A percentile compares a stretch with the other conserved stretches of the same genome.
Conservation (phyloP, 1,140 invertebrate species). For the Drosophila leontia region DNA sequence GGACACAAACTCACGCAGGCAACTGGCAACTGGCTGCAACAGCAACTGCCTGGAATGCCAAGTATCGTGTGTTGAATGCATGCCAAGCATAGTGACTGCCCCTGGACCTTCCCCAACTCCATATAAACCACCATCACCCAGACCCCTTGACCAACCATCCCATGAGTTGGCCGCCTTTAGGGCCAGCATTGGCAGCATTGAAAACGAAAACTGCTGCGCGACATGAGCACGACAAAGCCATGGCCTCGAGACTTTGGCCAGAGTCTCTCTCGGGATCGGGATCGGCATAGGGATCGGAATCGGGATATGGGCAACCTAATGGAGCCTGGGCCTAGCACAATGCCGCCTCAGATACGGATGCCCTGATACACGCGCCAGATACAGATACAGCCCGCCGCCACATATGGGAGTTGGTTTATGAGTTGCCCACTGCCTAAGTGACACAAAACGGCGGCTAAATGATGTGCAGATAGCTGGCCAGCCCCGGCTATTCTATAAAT, state of each 20-base stretch:
- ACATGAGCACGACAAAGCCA: constrained; percentile 79
- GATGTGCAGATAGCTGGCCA: constrained; percentile 72
- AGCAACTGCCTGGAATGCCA: constrained; percentile 75
- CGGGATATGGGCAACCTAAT: constrained; percentile 45
- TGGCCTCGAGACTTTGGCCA: constrained; percentile 56
- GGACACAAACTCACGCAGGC: constrained; percentile 80
- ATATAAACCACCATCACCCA: neutral
- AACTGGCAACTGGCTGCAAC: constrained; percentile 38
- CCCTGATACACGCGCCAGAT: constrained; percentile 80
- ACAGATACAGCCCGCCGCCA: constrained; percentile 53
- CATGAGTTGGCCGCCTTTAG: constrained; percentile 70
- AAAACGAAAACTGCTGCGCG: constrained; percentile 80
- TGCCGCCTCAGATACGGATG: constrained; percentile 55
- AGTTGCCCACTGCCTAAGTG: constrained; percentile 68
- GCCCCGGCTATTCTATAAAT: constrained; percentile 67
- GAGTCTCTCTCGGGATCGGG: constrained; percentile 34
- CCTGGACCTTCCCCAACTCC: constrained; percentile 9
- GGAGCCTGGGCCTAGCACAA: constrained; percentile 53
- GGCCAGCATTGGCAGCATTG: constrained; percentile 58
- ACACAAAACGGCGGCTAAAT: constrained; percentile 79
- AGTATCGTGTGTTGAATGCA: constrained; percentile 83
- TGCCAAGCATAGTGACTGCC: constrained; percentile 76
- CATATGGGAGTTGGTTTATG: constrained; percentile 71
- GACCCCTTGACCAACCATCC: constrained; percentile 9
- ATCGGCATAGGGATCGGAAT: neutral